phyloP scores from a whole-genome alignment of 2,888 invertebrate species.

The Shargacucullia verbasci region DNA sequence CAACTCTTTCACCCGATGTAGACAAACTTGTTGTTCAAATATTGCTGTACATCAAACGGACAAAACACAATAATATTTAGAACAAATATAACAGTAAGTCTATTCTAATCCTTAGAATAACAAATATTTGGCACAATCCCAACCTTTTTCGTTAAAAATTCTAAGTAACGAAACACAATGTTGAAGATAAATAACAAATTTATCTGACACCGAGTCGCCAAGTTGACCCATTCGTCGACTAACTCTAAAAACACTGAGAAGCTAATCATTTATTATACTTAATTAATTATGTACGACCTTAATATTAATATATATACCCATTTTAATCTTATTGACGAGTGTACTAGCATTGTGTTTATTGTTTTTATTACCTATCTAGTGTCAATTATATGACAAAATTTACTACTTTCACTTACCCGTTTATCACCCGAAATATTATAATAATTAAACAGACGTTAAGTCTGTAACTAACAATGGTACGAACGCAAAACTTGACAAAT shows the following conservation, averaged over 20 bases:
- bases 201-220: conserved; percentile 83
- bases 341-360: conserved; percentile 82
- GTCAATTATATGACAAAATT: conserved; percentile 72
- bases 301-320: conserved; percentile 67
- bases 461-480: conserved; percentile 47
- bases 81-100: conserved; percentile 39
- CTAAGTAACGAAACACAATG: conserved; percentile 44
- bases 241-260: conserved; percentile 89
- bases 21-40: conserved; percentile 77
- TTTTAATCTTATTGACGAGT: conserved; percentile 75
- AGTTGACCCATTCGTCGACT: conserved; percentile 88
- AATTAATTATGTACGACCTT: conserved; percentile 70
- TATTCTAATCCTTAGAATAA: conserved; percentile 40
- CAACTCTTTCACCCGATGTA: conserved; percentile 81
- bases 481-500: conserved; percentile 46
- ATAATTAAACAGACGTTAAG: conserved; percentile 51
- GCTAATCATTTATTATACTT: conserved; percentile 73
- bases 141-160: conserved; percentile 39
- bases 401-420: conserved; percentile 81
- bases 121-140: conserved; percentile 47
- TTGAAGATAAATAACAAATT: conserved; percentile 73
- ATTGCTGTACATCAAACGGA: conserved; percentile 46
- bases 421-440: conserved; percentile 82
- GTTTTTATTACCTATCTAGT: conserved; percentile 86
- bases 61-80: conserved; percentile 20